Conservation (phyloP, 2,797 vertebrate genomes). For the Cyclopterus lumpus region DNA sequence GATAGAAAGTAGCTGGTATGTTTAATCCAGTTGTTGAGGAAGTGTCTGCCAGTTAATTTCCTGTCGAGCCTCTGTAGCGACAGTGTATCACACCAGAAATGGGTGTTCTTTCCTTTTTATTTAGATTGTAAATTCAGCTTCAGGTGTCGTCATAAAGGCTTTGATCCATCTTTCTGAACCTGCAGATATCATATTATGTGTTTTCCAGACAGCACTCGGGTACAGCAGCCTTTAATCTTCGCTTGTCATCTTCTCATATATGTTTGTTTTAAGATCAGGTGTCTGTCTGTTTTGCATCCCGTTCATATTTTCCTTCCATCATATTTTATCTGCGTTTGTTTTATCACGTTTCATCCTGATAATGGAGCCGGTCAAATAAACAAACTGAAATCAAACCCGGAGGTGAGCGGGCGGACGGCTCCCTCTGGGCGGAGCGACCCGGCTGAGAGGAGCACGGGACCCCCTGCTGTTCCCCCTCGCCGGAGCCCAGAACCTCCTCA, state of each 20-base stretch:
- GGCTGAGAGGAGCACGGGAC: constrained; percentile 8
- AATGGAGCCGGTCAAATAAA: constrained; percentile 3
- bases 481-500: constrained; percentile 25
- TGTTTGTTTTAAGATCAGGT: constrained; percentile 38
- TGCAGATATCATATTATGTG: constrained; percentile 1
- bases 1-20: not conserved
- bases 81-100: not conserved
- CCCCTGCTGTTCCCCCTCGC: constrained; percentile 11
- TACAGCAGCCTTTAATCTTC: constrained; percentile 41
- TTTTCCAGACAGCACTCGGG: not conserved
- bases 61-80: not conserved
- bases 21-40: constrained; percentile 9
- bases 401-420: constrained; percentile 12
- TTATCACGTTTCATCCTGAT: not conserved
- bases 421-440: not conserved
- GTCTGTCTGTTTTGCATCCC: constrained; percentile 20
- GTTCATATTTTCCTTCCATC: constrained; percentile 20
- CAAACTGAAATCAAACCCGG: constrained; percentile 20
- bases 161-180: not conserved
- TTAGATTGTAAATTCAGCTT: constrained; percentile 10
- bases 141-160: not conserved
- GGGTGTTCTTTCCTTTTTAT: not conserved
- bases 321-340: constrained; percentile 4
- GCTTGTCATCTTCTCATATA: constrained; percentile 34
- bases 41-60: not conserved